Conservation (phyloP, 2,888 invertebrate species). For the Alitta virens region DNA sequence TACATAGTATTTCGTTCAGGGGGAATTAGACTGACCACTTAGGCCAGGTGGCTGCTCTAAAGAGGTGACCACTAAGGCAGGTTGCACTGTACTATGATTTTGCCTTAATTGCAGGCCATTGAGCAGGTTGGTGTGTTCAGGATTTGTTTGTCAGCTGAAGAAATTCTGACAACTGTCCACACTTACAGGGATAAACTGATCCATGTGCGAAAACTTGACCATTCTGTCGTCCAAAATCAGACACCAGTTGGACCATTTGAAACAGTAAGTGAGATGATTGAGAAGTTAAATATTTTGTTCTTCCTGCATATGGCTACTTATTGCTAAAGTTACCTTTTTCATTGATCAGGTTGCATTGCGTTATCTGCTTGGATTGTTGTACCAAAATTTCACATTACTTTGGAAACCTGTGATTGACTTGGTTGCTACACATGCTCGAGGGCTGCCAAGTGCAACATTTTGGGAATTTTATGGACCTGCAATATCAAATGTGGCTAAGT, state of each 20-base stretch:
- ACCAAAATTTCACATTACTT: constrained; percentile 81
- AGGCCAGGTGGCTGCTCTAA: too few relatives aligned
- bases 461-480: constrained; percentile 51
- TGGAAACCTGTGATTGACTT: constrained; percentile 82
- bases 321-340: too few relatives aligned
- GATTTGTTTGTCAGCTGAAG: constrained; percentile 70
- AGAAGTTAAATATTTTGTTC: too few relatives aligned
- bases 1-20: too few relatives aligned
- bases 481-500: not conserved
- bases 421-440: constrained; percentile 71
- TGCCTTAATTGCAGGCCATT: constrained; percentile 31
- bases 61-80: too few relatives aligned
- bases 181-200: constrained; percentile 72
- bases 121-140: constrained; percentile 62
- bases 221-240: constrained; percentile 38
- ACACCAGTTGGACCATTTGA: constrained; percentile 37
- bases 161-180: constrained; percentile 68
- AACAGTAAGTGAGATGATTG: constrained; percentile 30
- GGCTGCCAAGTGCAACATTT: constrained; percentile 46
- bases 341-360: constrained; percentile 65
- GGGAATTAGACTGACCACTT: too few relatives aligned
- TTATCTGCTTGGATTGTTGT: constrained; percentile 77
- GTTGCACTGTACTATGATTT: too few relatives aligned
- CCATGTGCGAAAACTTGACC: constrained; percentile 70
- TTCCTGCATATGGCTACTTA: too few relatives aligned